Evolutionary conservation across 2,888 invertebrate species (phyloP).

Genomic region (Cephus pygmeus): DNA sequence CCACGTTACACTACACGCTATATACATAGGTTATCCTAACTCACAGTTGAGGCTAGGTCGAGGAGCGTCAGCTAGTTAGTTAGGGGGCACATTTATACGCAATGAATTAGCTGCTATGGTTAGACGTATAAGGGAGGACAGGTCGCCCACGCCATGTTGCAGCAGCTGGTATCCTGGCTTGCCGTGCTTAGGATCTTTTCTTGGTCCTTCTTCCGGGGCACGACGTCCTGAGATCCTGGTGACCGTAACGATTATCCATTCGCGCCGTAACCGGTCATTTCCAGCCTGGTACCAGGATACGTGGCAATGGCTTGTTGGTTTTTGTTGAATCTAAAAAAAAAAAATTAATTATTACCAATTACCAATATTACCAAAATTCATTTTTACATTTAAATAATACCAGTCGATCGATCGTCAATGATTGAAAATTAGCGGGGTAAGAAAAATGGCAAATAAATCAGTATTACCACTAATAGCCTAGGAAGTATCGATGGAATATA

Average conservation of each 20-base stretch:
- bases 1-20: neutral
- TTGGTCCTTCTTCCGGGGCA: constrained; percentile 20
- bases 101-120: constrained; percentile 38
- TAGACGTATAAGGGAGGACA: constrained; percentile 39
- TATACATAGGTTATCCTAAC: neutral
- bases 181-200: neutral
- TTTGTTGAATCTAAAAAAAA: neutral
- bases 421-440: neutral
- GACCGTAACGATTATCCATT: constrained; percentile 29
- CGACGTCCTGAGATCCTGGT: constrained; percentile 19
- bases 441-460: neutral
- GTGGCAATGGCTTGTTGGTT: neutral
- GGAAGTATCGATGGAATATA: neutral
- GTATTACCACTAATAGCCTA: too few relatives aligned
- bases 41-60: neutral
- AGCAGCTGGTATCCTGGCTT: constrained; percentile 4
- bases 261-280: constrained; percentile 43
- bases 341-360: neutral
- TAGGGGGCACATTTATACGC: constrained; percentile 35
- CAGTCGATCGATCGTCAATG: neutral
- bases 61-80: constrained; percentile 38
- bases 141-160: constrained; percentile 38
- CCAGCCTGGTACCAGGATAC: neutral
- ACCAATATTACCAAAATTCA: neutral
- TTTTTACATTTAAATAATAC: neutral